Evolutionary conservation across 2,797 vertebrate genomes (phyloP).

Genomic region (Tokudaia tokunoshimensis): DNA sequence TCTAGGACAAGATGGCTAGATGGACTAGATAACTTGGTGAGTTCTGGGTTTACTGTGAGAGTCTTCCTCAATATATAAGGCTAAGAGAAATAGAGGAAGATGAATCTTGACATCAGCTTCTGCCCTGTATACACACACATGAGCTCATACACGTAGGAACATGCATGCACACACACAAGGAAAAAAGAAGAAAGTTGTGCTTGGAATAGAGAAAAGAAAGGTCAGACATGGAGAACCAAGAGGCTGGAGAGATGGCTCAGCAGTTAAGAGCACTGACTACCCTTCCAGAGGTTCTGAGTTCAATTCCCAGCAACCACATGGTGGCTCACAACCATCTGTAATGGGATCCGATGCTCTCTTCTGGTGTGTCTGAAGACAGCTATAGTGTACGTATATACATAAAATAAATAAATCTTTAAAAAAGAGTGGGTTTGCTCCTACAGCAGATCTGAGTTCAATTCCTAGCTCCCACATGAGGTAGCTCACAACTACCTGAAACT

Average conservation of each 20-base stretch:
- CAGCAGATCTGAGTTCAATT: not conserved
- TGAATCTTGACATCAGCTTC: no score
- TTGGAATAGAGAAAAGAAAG: slow-evolving; percentile 51
- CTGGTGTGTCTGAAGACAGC: no score
- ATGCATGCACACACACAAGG: not conserved
- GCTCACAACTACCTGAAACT: not conserved
- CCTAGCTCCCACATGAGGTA: not conserved
- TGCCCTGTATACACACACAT: not conserved
- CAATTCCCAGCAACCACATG: no score
- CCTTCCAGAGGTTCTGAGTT: no score
- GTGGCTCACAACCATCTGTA: no score
- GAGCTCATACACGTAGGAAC: not conserved
- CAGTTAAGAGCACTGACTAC: not conserved
- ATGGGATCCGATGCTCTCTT: no score
- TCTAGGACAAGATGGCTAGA: not conserved
- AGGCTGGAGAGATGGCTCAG: not conserved
- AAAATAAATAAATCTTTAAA: no score
- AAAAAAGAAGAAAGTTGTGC: not conserved
- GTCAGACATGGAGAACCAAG: not conserved
- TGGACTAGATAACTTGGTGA: not conserved
- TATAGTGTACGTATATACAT: no score
- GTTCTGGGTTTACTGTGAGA: not conserved
- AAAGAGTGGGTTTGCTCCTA: not conserved
- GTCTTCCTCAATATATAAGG: not conserved
- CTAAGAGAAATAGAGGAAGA: not conserved